Base-by-base conservation (phyloP, 1,140 invertebrate genomes). In the Aphelenchoides fujianensis region DNA sequence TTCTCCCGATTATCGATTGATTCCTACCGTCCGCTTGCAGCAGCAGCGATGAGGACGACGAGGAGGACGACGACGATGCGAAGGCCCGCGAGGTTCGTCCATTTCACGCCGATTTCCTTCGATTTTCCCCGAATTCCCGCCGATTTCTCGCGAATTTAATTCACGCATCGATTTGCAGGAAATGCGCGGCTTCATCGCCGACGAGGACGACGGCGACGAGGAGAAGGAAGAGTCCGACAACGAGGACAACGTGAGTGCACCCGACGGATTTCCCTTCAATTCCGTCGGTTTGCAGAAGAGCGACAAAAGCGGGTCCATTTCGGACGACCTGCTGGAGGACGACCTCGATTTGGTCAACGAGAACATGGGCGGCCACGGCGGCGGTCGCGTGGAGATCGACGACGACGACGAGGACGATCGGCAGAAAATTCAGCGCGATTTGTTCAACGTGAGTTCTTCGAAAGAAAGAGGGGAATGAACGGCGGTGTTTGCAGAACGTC, bases 261-360 rank as follows among this genome's bases (percentile, higher is more conserved):
- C n/a, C n/a, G n/a, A n/a, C n/a, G n/a, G 48, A 66, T 41, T 59
- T 66, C 1, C 31, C 52, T 28, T 23, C 12, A n/a, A n/a, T n/a
- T n/a, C 30, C 19, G 12, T 76, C 52, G 2, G 19, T 61, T 41
- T 77, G 53, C 37, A 73, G 75, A 72, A 72, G 72, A 71, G 71
- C 34, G 61, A 74, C 79, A 61, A 80, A 81, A 57, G 81, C 78
- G 54, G 83, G 12, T 76, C 73, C 1, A 86, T 86, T 74, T 41
- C 36, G 23, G 94, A 97, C 86, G 89, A 93, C 59, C 86, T 98
- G 0, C 93, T 96, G 86, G 95, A 98, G 85, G 95, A 98, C 82
- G 95, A 98, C 88, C 95, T 95, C 85, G 95, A 97, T 87, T 88
- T 99, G 5, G 90, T 99, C 76, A 94, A 98, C 84, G 96, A 98